A percentile compares a stretch with the other conserved stretches of the same genome.
These are phyloP conservation scores for Ailuropoda melanoleuca DNA, from an alignment of 2,113 vertebrate genomes.

Conservation along the genomic window DNA sequence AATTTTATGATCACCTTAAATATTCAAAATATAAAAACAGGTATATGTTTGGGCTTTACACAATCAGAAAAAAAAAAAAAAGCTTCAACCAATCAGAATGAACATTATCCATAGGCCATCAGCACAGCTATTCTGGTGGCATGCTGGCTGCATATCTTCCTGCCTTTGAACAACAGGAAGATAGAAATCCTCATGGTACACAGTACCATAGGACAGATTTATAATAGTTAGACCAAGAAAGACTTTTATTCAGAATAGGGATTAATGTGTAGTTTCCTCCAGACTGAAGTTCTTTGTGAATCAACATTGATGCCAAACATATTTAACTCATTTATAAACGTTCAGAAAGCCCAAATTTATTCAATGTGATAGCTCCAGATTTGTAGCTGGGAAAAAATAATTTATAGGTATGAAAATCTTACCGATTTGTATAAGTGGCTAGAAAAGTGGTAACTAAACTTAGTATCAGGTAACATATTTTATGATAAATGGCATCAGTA, in stretches of 20 bases:
- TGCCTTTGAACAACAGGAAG: background rate
- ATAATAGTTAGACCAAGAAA: background rate
- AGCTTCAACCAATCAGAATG: background rate
- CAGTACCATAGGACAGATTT: background rate
- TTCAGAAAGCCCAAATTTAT: slow-evolving; percentile 1
- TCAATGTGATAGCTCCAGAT: background rate
- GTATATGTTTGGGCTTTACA: background rate
- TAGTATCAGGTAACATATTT: slow-evolving; percentile 2
- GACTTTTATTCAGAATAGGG: background rate
- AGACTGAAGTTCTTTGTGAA: slow-evolving; percentile 39
- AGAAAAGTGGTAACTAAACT: slow-evolving; percentile 10
- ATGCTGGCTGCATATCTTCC: background rate
- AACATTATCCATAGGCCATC: background rate
- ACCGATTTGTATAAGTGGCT: background rate
- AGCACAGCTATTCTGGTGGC: background rate
- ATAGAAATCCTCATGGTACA: background rate
- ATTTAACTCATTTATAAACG: slow-evolving; percentile 25
- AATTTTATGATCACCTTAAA: background rate
- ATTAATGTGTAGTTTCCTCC: background rate
- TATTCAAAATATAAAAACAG: slow-evolving; percentile 32
- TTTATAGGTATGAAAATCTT: slow-evolving; percentile 9
- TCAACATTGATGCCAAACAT: background rate
- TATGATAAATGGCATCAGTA: background rate
- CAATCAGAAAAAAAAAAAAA: background rate
- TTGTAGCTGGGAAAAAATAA: slow-evolving; percentile 23